These are phyloP conservation scores for Pogonomyrmex californicus DNA, from an alignment of 1,140 invertebrate species.

Conservation along the genomic window DNA sequence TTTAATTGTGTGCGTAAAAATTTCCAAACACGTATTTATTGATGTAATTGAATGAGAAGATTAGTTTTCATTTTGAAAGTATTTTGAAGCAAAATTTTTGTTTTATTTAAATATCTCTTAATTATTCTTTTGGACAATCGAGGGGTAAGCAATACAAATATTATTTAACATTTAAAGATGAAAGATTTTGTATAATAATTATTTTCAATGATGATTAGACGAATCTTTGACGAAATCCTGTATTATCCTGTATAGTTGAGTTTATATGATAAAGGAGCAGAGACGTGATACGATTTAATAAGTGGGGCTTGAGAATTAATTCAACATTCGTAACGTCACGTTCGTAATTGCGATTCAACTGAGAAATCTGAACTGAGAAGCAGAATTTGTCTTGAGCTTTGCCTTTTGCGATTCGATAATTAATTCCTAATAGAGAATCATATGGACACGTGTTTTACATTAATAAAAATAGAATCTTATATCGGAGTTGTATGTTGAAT, in stretches of 20 bases:
- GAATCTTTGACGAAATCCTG: not conserved
- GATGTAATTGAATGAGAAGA: not conserved
- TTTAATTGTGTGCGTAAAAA: not conserved
- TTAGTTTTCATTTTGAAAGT: not conserved
- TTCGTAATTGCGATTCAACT: not conserved
- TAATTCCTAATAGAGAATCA: not conserved
- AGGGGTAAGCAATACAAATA: constrained; percentile 13
- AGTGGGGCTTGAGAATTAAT: not conserved
- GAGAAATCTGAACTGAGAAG: not conserved
- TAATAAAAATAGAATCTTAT: not conserved
- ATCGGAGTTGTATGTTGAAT: not conserved
- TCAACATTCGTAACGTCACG: not conserved
- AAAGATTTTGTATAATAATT: not conserved
- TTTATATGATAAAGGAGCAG: not conserved
- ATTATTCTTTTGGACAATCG: not conserved
- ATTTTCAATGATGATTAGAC: not conserved
- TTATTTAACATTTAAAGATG: not conserved
- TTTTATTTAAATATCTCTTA: not conserved
- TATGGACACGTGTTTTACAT: not conserved
- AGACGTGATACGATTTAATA: constrained; percentile 4
- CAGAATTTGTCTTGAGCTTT: not conserved
- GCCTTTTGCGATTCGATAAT: not conserved
- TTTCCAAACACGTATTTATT: not conserved
- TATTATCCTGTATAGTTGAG: not conserved
- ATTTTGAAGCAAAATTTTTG: not conserved